Evolutionary conservation across 2,888 invertebrate genomes (phyloP), one percentile per base, ranked within the genome.

Genomic region (Orthonevra nobilis): DNA sequence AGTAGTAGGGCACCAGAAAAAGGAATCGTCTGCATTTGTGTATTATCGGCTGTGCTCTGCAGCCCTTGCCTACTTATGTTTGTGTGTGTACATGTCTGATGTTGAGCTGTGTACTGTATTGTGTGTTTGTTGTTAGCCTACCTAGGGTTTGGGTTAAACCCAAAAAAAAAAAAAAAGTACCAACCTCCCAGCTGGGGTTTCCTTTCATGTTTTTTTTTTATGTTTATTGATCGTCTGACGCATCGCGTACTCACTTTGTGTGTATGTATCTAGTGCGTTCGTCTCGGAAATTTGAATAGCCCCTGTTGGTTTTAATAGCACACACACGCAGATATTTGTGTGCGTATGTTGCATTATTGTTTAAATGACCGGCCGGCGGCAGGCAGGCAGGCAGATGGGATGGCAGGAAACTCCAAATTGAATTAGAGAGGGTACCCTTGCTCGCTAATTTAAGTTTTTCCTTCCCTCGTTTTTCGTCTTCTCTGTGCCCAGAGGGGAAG

Each of bases 351-450:
- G 38, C 46, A 56, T 40, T 61, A n/a, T n/a, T n/a, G n/a, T 75
- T 44, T 60, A 50, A 34, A 48, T 48, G 10, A 28, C 34, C 42
- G 50, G 61, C 26, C 56, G 48, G 12, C 63, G 19, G 10, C 42
- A 34, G 30, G n/a, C n/a, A n/a, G n/a, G n/a, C 66, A 69, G 58
- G 74, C 81, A 81, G 81, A 81, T 81, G 81, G 81, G 63, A 63
- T 63, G 74, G 56, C 81, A 81, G 81, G 74, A 81, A 81, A 81
- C 69, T 81, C 74, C 63, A 74, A 81, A 81, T 74, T 81, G 63
- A 69, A 69, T 69, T 74, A 50, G n/a, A 66, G 46, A 20, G 46
- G 60, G 64, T 73, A 79, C 79, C 79, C 79, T 79, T 72, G 66
- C 79, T 79, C 66, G 66, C 73, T 79, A 73, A 79, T 73, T 79